These are phyloP conservation scores for Hybognathus amarus DNA, from an alignment of 2,797 vertebrate genomes.

Conservation along the genomic window DNA sequence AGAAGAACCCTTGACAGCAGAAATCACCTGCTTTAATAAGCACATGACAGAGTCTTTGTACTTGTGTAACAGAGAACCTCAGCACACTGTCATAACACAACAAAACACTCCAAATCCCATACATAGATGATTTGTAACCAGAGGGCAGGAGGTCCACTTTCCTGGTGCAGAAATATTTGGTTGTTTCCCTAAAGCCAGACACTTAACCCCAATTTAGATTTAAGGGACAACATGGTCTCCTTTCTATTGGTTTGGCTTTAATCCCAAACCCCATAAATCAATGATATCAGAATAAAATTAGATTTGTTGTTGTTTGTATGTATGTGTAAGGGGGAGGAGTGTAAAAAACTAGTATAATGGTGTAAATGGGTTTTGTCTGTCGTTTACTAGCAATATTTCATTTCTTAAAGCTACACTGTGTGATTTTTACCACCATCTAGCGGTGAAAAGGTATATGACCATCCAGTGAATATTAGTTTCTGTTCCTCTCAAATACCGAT, in stretches of 20 bases:
- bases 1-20: slow-evolving; percentile 11
- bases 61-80: slow-evolving; percentile 6
- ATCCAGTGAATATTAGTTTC: too few relatives aligned
- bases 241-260: neutral
- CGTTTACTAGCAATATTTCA: neutral
- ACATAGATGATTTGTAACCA: slow-evolving; percentile 18
- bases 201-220: slow-evolving; percentile 40
- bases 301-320: neutral
- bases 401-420: too few relatives aligned
- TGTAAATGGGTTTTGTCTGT: neutral
- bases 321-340: neutral
- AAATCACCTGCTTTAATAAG: slow-evolving; percentile 45
- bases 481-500: too few relatives aligned
- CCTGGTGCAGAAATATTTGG: slow-evolving; percentile 26
- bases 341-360: neutral
- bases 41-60: slow-evolving; percentile 20
- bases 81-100: slow-evolving; percentile 22
- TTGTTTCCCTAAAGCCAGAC: slow-evolving; percentile 48
- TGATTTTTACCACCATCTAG: too few relatives aligned
- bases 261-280: neutral
- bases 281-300: neutral
- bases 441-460: too few relatives aligned
- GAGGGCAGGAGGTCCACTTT: slow-evolving; percentile 47
- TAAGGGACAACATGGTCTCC: neutral
- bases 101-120: slow-evolving; percentile 15